Evolutionary conservation across 2,797 vertebrate genomes (phyloP), one percentile per base, ranked within the genome.

Genomic region (Momotus momota): DNA sequence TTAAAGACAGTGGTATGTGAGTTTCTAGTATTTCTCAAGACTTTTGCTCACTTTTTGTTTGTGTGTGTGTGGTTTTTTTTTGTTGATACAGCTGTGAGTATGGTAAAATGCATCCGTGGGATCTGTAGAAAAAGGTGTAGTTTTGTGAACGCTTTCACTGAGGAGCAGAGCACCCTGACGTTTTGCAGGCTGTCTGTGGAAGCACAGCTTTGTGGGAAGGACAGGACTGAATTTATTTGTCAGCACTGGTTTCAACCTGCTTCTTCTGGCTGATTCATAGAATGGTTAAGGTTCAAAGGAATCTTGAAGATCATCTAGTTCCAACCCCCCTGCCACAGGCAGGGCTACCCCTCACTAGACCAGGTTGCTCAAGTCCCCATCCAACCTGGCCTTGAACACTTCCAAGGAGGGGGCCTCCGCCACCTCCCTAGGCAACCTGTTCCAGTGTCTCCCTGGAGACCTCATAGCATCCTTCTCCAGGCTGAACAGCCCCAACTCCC

Each of bases 171-270:
- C 10, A 18, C 33, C 4, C 13, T 3, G 2, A 9, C 2, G 13
- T 11, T 80, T 79, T 79, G 23, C 49, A 57, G 25, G 40, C 35
- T 81, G 25, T n/a, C 15, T 58, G 61, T 79, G 23, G 51, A 83
- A 79, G 19, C 0, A 1, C 7, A 61, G 8, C 10, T 55, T 54
- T 78, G 38, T n/a, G 10, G 0, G 12, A 29, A 38, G 10, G n/a
- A 11, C 1, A 2, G 40, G 5, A 1, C 3, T 43, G 31, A 4
- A 29, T 67, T 45, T 40, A 11, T 83, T 46, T 16, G 2, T 29
- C 14, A 60, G 6, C 12, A 6, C 2, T 1, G 1, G 0, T 75
- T 84, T 81, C 0, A 0, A 40, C 38, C 12, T 58, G n/a, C 27
- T 81, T 9, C 22, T 49, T 14, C 27, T 8, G 12, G 12, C 41